phyloP scores from a whole-genome alignment of 1,140 invertebrate species.

The Neodiprion virginianus region DNA sequence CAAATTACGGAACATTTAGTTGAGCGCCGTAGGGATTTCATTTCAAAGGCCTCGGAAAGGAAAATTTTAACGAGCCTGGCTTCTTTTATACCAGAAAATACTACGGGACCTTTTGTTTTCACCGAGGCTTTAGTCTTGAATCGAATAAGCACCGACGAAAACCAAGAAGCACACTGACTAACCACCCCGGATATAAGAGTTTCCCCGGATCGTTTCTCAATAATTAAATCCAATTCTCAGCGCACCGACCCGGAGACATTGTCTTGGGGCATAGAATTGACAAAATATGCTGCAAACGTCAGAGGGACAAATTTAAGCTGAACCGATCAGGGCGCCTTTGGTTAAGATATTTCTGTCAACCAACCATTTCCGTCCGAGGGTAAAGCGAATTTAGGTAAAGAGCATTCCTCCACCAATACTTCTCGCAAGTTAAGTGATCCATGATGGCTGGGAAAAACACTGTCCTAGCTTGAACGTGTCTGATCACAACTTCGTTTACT shows the following conservation, averaged over 20 bases:
- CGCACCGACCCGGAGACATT: too few relatives aligned
- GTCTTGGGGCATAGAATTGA: too few relatives aligned
- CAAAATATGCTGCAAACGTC: too few relatives aligned
- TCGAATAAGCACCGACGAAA: neutral
- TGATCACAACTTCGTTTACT: constrained; percentile 73
- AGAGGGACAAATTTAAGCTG: too few relatives aligned
- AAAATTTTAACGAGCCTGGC: neutral
- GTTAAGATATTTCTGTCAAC: constrained; percentile 13
- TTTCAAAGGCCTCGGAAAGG: neutral
- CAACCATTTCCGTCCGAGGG: constrained; percentile 76
- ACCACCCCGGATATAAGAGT: neutral
- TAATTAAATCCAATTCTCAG: neutral
- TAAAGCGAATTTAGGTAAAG: constrained; percentile 84
- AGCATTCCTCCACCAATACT: constrained; percentile 84
- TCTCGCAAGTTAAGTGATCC: constrained; percentile 77
- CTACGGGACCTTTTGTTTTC: neutral
- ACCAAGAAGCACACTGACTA: neutral
- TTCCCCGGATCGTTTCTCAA: neutral
- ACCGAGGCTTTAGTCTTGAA: neutral
- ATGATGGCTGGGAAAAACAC: constrained; percentile 78
- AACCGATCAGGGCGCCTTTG: neutral
- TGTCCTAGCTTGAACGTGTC: constrained; percentile 66
- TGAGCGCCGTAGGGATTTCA: too few relatives aligned
- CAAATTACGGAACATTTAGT: too few relatives aligned
- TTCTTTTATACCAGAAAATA: neutral